Evolutionary conservation across 1,140 invertebrate species (phyloP).

Genomic region (Rhopalosiphum maidis): DNA sequence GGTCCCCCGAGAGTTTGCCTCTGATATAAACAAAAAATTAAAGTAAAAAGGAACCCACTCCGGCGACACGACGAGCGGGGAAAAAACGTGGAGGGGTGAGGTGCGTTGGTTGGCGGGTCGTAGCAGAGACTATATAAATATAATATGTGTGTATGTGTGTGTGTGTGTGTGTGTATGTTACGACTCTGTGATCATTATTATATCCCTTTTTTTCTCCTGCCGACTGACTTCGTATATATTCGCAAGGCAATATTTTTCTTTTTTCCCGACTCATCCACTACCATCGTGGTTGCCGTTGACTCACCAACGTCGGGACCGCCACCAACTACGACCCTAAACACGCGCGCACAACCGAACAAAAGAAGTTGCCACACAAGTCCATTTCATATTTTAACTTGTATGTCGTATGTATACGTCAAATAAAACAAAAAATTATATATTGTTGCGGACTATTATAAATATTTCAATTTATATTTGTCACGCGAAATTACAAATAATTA

Average conservation of each 20-base stretch:
- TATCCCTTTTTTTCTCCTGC: conserved; percentile 13
- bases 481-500: neutral
- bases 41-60: conserved; percentile 49
- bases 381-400: neutral
- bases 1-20: conserved; percentile 24
- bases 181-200: conserved; percentile 31
- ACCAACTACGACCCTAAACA: neutral
- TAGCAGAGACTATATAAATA: neutral
- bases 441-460: no score
- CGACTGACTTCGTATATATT: neutral
- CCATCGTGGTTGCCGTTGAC: neutral
- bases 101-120: neutral
- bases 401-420: neutral
- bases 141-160: neutral
- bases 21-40: conserved; percentile 53
- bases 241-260: conserved; percentile 17
- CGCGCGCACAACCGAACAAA: neutral
- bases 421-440: neutral
- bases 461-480: neutral
- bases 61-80: neutral
- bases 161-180: neutral
- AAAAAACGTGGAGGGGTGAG: neutral
- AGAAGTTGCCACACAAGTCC: neutral
- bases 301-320: neutral
- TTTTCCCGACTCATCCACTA: neutral